Conservation (phyloP, 1,140 invertebrate genomes). For the Drosophila truncata region DNA sequence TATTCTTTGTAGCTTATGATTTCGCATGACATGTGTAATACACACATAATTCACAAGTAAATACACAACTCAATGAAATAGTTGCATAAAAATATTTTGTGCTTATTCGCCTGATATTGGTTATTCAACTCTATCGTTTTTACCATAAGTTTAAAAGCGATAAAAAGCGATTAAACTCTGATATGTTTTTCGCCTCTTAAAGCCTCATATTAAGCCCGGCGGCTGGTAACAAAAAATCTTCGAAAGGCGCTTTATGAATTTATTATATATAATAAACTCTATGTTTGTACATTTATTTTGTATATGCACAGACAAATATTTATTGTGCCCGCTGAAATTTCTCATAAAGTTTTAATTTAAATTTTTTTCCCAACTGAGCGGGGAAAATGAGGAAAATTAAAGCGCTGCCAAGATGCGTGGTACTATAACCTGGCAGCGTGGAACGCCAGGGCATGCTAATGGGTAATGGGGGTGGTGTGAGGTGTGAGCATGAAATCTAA, state of each 20-base stretch:
- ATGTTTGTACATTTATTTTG: slow-evolving; percentile 36
- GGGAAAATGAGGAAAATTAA: slow-evolving; percentile 30
- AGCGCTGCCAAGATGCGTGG: slow-evolving; percentile 19
- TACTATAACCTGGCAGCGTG: slow-evolving; percentile 28
- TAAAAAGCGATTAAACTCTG: neutral
- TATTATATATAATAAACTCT: slow-evolving; percentile 69
- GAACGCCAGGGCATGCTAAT: neutral
- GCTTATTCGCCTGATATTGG: neutral
- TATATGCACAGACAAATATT: slow-evolving; percentile 50
- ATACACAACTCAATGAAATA: neutral
- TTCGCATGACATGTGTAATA: no score
- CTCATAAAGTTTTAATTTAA: slow-evolving; percentile 44
- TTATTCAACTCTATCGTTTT: neutral
- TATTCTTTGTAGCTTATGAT: neutral
- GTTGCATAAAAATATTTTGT: neutral
- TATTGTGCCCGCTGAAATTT: slow-evolving; percentile 61
- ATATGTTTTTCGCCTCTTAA: slow-evolving; percentile 8
- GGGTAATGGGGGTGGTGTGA: neutral
- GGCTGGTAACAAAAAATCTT: slow-evolving; percentile 47
- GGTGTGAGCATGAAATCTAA: slow-evolving; percentile 44
- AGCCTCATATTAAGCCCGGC: slow-evolving; percentile 19
- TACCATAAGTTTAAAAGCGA: neutral
- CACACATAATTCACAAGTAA: neutral
- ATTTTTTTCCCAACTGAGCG: slow-evolving; percentile 16
- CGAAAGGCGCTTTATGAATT: slow-evolving; percentile 60